Evolutionary conservation across 2,113 vertebrate species (phyloP).

Genomic region (Cyrtonyx montezumae): DNA sequence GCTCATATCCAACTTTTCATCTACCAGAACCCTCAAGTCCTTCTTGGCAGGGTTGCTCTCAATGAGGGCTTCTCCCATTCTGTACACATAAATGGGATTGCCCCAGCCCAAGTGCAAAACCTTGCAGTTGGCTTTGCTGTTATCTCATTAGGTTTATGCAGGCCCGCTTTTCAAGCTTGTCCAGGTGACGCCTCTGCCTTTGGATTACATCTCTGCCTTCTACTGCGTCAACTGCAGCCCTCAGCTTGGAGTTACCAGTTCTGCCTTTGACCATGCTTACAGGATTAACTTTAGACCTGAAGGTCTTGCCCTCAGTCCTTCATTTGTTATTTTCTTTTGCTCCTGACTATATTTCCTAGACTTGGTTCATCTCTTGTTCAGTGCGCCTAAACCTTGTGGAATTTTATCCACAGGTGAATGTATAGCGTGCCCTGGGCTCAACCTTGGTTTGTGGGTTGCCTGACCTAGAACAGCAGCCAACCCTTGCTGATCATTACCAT

Average conservation of each 20-base stretch:
- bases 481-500: background rate
- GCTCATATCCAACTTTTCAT: no score
- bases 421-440: background rate
- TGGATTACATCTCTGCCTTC: background rate
- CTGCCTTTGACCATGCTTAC: background rate
- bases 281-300: background rate
- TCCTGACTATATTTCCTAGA: background rate
- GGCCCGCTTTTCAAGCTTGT: background rate
- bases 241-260: background rate
- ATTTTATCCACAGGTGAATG: rapidly evolving
- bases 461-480: background rate
- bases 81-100: background rate
- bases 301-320: background rate
- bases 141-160: background rate
- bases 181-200: no score
- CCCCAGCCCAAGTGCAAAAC: background rate
- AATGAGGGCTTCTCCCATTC: background rate
- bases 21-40: no score
- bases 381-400: background rate
- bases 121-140: background rate
- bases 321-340: background rate
- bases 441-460: background rate
- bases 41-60: no score
- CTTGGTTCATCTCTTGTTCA: background rate
- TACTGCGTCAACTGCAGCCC: background rate